These are phyloP conservation scores for Salvelinus alpinus DNA, from an alignment of 2,113 vertebrate species.

Conservation along the genomic window DNA sequence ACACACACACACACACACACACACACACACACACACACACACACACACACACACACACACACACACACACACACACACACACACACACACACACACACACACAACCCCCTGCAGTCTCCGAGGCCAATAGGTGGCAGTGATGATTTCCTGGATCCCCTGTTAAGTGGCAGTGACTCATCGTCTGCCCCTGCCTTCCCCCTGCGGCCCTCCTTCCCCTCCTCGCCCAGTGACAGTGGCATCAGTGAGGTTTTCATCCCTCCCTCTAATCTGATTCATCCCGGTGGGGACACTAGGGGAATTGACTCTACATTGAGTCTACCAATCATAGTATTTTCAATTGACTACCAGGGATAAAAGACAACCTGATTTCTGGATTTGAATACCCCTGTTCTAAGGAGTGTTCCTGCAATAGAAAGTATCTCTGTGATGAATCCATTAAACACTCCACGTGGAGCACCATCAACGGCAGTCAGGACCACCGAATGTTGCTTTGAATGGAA, in stretches of 20 bases:
- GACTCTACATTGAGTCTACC: too few relatives aligned
- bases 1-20: constrained; percentile 10
- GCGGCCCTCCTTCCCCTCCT: constrained; percentile 76
- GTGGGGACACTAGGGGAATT: too few relatives aligned
- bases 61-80: constrained; percentile 10
- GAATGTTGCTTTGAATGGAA: too few relatives aligned
- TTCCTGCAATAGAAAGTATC: too few relatives aligned
- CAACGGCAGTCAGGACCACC: too few relatives aligned
- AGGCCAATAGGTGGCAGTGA: constrained; percentile 41
- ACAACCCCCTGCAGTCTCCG: constrained; percentile 37
- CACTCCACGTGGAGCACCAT: too few relatives aligned
- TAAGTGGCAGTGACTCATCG: constrained; percentile 65
- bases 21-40: constrained; percentile 7
- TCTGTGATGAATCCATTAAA: too few relatives aligned
- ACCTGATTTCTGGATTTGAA: too few relatives aligned
- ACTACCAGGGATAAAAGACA: too few relatives aligned
- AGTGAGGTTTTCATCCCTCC: constrained; percentile 56
- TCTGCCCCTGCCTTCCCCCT: constrained; percentile 67
- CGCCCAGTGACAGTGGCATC: constrained; percentile 82
- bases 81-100: constrained; percentile 11
- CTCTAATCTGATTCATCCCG: too few relatives aligned
- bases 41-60: background rate
- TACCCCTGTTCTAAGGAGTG: too few relatives aligned
- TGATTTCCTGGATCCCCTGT: constrained; percentile 79
- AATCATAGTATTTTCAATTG: too few relatives aligned